phyloP scores from a whole-genome alignment of 2,888 invertebrate species.

The Dryadula phaetusa region DNA sequence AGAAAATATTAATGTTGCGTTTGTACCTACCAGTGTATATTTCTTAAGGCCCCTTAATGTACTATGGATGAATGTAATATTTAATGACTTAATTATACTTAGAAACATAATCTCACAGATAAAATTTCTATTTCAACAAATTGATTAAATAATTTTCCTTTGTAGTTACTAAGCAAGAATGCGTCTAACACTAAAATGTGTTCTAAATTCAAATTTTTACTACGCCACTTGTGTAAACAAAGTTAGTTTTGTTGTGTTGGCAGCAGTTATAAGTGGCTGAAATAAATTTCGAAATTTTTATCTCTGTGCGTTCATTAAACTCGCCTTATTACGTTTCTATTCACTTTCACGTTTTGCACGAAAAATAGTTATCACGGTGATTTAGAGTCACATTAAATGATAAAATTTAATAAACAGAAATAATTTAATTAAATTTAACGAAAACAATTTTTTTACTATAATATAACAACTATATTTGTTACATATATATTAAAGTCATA shows the following conservation, averaged over 20 bases:
- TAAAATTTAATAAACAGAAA: background rate
- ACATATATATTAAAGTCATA: background rate
- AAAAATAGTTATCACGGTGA: slow-evolving; percentile 12
- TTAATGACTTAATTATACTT: background rate
- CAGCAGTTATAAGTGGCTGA: slow-evolving; percentile 23
- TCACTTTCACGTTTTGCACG: slow-evolving; percentile 18
- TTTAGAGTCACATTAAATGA: slow-evolving; percentile 11
- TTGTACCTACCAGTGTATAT: background rate
- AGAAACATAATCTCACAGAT: background rate
- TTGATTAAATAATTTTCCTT: background rate
- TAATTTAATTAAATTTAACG: background rate
- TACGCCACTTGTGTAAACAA: slow-evolving; percentile 32
- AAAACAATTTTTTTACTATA: background rate
- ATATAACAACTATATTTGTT: background rate
- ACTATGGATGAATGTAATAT: background rate
- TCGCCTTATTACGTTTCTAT: slow-evolving; percentile 20
- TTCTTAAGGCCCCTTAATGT: background rate
- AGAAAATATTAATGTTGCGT: background rate
- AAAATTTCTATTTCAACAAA: slow-evolving; percentile 9
- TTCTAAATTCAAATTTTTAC: slow-evolving; percentile 19
- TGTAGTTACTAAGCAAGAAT: slow-evolving; percentile 6
- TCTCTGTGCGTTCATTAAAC: slow-evolving; percentile 23
- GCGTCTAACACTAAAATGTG: slow-evolving; percentile 14
- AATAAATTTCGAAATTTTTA: slow-evolving; percentile 34
- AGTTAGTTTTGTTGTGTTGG: slow-evolving; percentile 25